Conservation (phyloP, 2,888 invertebrate species). For the Cheilosia variabilis region DNA sequence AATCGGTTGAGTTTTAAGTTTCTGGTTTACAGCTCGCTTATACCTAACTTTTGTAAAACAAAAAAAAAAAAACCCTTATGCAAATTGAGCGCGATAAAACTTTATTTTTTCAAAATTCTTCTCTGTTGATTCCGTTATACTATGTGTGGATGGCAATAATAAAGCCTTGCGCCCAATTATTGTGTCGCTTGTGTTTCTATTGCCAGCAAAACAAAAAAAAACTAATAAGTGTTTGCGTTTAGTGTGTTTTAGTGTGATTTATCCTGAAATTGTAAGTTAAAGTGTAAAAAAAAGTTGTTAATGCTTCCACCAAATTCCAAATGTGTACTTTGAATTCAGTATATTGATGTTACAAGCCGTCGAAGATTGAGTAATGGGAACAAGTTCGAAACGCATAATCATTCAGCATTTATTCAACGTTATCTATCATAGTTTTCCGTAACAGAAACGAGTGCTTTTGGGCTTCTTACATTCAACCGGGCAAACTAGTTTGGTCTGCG, state of each 20-base stretch:
- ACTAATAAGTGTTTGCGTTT: constrained; percentile 59
- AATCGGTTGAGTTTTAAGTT: constrained; percentile 16
- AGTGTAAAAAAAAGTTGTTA: constrained; percentile 36
- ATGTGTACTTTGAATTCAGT: constrained; percentile 10
- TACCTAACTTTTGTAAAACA: constrained; percentile 14
- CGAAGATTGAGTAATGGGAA: constrained; percentile 20
- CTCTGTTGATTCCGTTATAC: constrained; percentile 19
- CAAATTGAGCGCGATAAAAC: constrained; percentile 1
- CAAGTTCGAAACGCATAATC: background rate
- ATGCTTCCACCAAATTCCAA: constrained; percentile 46
- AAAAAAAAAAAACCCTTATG: background rate
- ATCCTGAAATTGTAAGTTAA: constrained; percentile 30
- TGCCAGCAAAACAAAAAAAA: constrained; percentile 17
- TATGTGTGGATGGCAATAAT: constrained; percentile 41
- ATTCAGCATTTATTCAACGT: too few relatives aligned
- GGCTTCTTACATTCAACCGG: too few relatives aligned
- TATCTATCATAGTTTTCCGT: too few relatives aligned
- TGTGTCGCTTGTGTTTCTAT: constrained; percentile 46
- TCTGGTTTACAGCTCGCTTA: constrained; percentile 50
- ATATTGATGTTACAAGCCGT: constrained; percentile 12
- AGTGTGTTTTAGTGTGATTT: constrained; percentile 55
- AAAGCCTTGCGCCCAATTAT: constrained; percentile 19
- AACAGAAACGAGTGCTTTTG: too few relatives aligned
- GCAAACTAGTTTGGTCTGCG: too few relatives aligned
- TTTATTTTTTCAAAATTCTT: constrained; percentile 25